Evolutionary conservation across 2,888 invertebrate genomes (phyloP), one percentile per base, ranked within the genome.

Genomic region (Platycheirus rosarum): DNA sequence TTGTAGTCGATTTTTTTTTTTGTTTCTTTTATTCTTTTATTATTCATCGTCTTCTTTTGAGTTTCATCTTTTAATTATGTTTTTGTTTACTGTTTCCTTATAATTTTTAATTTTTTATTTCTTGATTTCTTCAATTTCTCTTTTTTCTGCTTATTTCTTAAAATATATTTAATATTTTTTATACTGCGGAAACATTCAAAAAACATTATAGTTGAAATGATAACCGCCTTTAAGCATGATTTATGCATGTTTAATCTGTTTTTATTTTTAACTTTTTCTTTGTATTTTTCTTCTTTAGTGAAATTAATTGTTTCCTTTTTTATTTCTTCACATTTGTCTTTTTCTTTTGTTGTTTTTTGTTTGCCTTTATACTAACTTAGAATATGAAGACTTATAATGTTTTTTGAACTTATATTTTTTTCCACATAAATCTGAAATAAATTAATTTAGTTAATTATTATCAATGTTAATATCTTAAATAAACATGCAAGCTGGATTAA

Each of bases 351-450:
- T 82, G 74, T 85, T 85, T 84, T 85, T 86, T 84, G 80, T 85
- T 86, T 79, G 85, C 85, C 85, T 74, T 84, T 86, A 85, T 85
- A 86, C 86, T 86, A 86, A 80, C 85, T 86, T 87, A 88, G 88
- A 89, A 89, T 89, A 88, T 87, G 88, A 89, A 88, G 87, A 88
- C 87, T 88, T 89, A 90, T 89, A 89, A 89, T 90, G 90, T 90
- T 90, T 90, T 90, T 90, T 90, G 90, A 90, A 90, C 88, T 86
- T 88, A 88, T 89, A 88, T 86, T 76, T 63, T 76, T 63, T 75
- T 62, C 87, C 88, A 89, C 89, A 90, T 90, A 90, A 90, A 90
- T 90, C 90, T 90, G 90, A 90, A 90, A 90, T 89, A 89, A 90
- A 89, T 89, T 89, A 89, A 85, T 87, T 86, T 86, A 86, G 86